Percentiles rank a stretch among this genome's conserved stretches.
Evolutionary conservation across 1,140 invertebrate species (phyloP).

Genomic region (Wasmannia auropunctata): DNA sequence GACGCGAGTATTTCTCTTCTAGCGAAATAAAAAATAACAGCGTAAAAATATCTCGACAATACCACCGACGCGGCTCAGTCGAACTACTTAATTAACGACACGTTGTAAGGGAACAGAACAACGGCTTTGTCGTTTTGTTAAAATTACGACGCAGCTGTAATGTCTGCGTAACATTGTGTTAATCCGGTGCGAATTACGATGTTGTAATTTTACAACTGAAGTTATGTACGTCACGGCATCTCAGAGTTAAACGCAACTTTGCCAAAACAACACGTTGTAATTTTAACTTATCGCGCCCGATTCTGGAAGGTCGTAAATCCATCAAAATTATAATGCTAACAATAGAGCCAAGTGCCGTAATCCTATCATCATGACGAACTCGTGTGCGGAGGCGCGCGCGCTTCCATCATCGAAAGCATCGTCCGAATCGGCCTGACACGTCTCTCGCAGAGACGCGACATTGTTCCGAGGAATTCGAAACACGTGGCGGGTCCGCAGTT

Average conservation of each 20-base stretch:
- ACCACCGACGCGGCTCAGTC: neutral
- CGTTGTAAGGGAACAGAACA: neutral
- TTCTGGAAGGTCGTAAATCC: conserved; percentile 9
- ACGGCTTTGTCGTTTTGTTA: neutral
- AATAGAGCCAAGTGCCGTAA: conserved; percentile 11
- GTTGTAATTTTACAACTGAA: conserved; percentile 12
- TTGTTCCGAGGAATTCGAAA: conserved; percentile 75
- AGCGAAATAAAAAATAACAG: neutral
- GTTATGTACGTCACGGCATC: neutral
- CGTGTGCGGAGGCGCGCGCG: neutral
- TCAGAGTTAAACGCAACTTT: neutral
- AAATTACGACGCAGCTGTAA: conserved; percentile 1
- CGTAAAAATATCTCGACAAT: neutral
- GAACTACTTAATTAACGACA: conserved; percentile 30
- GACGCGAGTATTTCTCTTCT: neutral
- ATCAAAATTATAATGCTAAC: conserved; percentile 16
- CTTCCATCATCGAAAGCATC: conserved; percentile 34
- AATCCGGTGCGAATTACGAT: neutral
- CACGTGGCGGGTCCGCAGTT: conserved; percentile 49
- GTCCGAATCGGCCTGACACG: neutral
- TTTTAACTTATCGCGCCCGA: conserved; percentile 8
- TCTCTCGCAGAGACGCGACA: conserved; percentile 53
- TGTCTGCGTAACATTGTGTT: neutral
- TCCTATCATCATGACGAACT: neutral
- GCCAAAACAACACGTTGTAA: conserved; percentile 40